Evolutionary conservation across 2,888 invertebrate genomes (phyloP).

Genomic region (Hemithea aestivaria): DNA sequence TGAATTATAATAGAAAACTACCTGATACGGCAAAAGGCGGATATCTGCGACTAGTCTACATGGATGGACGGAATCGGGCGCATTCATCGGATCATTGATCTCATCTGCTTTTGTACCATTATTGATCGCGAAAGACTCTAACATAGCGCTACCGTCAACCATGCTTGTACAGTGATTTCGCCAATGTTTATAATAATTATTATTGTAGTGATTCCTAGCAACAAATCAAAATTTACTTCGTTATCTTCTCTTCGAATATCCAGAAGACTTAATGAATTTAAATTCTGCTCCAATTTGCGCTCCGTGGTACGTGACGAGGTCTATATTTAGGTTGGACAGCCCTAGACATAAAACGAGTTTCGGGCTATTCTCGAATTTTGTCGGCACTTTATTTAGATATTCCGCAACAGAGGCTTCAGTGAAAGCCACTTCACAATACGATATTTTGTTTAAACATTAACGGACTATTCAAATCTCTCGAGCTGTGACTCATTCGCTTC

Average conservation of each 20-base stretch:
- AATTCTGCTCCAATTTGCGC: constrained; percentile 9
- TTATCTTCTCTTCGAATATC: too few relatives aligned
- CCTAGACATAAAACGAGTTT: constrained; percentile 16
- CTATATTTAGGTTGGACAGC: constrained; percentile 15
- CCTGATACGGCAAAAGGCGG: constrained; percentile 17
- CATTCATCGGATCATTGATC: constrained; percentile 52
- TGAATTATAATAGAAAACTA: constrained; percentile 29
- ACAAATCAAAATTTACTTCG: too few relatives aligned
- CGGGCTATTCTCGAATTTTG: constrained; percentile 15
- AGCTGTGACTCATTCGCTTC: constrained; percentile 5
- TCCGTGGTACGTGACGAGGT: constrained; percentile 11
- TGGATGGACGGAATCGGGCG: constrained; percentile 45
- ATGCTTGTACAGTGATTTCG: too few relatives aligned
- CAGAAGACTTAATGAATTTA: too few relatives aligned
- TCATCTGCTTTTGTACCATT: constrained; percentile 22
- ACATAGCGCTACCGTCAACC: too few relatives aligned
- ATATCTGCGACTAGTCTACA: constrained; percentile 6
- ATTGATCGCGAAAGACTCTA: too few relatives aligned
- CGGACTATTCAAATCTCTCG: constrained; percentile 5
- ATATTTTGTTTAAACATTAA: constrained; percentile 13
- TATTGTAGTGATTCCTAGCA: too few relatives aligned
- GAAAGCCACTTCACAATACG: constrained; percentile 2
- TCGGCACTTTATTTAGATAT: constrained; percentile 16
- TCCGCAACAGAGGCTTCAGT: too few relatives aligned
- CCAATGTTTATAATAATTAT: too few relatives aligned